Conservation (phyloP, 2,888 invertebrate species). For the Drosophila vallismaia region DNA sequence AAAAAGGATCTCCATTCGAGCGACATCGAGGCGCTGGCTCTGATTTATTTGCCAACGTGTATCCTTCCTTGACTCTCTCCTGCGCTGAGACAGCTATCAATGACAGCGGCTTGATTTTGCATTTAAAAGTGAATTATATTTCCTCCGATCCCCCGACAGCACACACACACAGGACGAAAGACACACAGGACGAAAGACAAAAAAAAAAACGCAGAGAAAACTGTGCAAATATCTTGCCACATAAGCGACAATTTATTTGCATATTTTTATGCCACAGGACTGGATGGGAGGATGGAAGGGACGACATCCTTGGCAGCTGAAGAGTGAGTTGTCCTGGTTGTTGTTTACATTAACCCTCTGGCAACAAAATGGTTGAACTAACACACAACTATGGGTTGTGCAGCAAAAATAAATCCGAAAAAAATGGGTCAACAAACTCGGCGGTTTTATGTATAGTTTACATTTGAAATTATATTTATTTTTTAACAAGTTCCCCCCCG, state of each 20-base stretch:
- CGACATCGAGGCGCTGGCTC: conserved; percentile 58
- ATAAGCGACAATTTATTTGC: conserved; percentile 46
- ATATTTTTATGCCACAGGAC: conserved; percentile 24
- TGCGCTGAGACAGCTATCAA: conserved; percentile 55
- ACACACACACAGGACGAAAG: background rate
- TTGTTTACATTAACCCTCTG: conserved; percentile 38
- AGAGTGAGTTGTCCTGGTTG: conserved; percentile 32
- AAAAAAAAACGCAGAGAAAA: background rate
- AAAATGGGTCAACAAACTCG: background rate
- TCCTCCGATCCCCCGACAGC: conserved; percentile 30
- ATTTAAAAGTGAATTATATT: conserved; percentile 76
- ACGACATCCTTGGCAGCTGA: conserved; percentile 6
- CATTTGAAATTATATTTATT: background rate
- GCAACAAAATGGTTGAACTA: conserved; percentile 17
- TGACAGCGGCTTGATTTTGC: conserved; percentile 70
- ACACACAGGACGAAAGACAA: background rate
- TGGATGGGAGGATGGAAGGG: background rate
- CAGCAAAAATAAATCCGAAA: no score
- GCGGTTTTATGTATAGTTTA: background rate
- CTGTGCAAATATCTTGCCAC: conserved; percentile 42
- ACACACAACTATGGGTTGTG: conserved; percentile 13
- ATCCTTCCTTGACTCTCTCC: conserved; percentile 54
- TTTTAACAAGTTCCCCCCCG: background rate
- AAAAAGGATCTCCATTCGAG: conserved; percentile 49
- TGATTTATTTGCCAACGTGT: conserved; percentile 69